A percentile compares a stretch with the other conserved stretches of the same genome.
Conservation (phyloP, 2,888 invertebrate genomes). For the Ectobius pallidus region DNA sequence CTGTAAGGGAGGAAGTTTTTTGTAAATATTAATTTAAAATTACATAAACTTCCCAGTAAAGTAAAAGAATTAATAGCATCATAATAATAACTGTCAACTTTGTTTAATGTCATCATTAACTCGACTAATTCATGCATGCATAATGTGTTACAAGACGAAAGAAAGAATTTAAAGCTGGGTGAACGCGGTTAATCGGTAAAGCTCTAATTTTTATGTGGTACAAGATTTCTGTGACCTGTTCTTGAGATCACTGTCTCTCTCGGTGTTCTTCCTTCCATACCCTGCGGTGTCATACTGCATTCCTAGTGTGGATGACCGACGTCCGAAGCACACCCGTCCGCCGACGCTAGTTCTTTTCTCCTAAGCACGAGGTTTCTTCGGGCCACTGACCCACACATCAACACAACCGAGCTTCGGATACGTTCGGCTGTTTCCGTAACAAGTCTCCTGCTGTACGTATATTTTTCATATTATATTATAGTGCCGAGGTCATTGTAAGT, state of each 20-base stretch:
- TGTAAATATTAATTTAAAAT: too few relatives aligned
- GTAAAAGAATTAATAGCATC: too few relatives aligned
- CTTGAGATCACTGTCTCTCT: constrained; percentile 4
- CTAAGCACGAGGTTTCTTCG: constrained; percentile 31
- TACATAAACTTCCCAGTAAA: too few relatives aligned
- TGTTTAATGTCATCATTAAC: too few relatives aligned
- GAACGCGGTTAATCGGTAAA: not conserved
- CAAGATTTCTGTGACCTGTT: constrained; percentile 2
- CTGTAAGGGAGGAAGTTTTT: too few relatives aligned
- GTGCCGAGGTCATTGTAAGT: constrained; percentile 68
- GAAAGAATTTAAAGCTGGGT: too few relatives aligned
- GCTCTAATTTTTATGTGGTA: constrained; percentile 10
- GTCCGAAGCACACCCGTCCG: not conserved
- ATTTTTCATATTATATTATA: constrained; percentile 39
- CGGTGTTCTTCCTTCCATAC: not conserved
- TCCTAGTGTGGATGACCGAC: not conserved
- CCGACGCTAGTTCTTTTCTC: too few relatives aligned
- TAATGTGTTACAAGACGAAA: too few relatives aligned
- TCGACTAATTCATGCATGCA: too few relatives aligned
- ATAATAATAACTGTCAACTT: too few relatives aligned
- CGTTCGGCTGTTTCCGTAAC: constrained; percentile 35
- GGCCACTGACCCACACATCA: constrained; percentile 43
- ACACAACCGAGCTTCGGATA: constrained; percentile 25
- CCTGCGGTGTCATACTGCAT: not conserved
- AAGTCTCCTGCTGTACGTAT: constrained; percentile 19